Evolutionary conservation across 2,113 vertebrate species (phyloP), one percentile per base, ranked within the genome.

Genomic region (Stercorarius parasiticus): DNA sequence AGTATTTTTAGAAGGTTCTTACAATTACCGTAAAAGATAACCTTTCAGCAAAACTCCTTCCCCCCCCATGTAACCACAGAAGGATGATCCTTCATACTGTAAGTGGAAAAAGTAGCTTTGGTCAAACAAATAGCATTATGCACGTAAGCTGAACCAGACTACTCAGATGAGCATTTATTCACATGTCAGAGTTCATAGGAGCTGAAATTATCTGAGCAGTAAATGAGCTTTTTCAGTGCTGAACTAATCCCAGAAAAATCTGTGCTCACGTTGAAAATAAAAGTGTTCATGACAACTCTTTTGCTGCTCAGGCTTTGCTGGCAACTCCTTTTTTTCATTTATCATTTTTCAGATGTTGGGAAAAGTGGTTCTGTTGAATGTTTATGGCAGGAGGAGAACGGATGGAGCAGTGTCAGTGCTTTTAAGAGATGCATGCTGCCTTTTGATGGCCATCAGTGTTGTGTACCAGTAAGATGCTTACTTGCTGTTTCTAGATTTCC

Each of bases 161-260:
- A 61, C 66, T 91, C 64, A 36, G 61, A 71, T 43, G 47, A 88
- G 40, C 30, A 15, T 93, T 88, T 93, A 74, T 88, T 95, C 59
- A 50, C 64, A 15, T 49, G 47, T 81, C 38, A 79, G 81, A 32
- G 58, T 87, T 91, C 56, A 23, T 17, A 87, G 77, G 56, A 96
- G 53, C 86, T 95, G 94, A 95, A 96, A 89, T 95, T 91, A 81
- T 88, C 55, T 79, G 80, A 71, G 45, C 56, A 69, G 56, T 69
- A 79, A 84, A 82, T 79, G 64, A 93, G 79, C 50, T 86, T 94
- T 94, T 93, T 47, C 71, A 86, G 38, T 9, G 0, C 73, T 62
- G 66, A 85, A 65, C 88, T 87, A 89, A 89, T 92, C 58, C 78
- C 43, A 42, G 49, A 65, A 45, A 95, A 79, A 47, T 81, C 65